Percentiles rank a stretch among this genome's conserved stretches.
Evolutionary conservation across 2,113 vertebrate species (phyloP).

Genomic region (Trinectes maculatus): DNA sequence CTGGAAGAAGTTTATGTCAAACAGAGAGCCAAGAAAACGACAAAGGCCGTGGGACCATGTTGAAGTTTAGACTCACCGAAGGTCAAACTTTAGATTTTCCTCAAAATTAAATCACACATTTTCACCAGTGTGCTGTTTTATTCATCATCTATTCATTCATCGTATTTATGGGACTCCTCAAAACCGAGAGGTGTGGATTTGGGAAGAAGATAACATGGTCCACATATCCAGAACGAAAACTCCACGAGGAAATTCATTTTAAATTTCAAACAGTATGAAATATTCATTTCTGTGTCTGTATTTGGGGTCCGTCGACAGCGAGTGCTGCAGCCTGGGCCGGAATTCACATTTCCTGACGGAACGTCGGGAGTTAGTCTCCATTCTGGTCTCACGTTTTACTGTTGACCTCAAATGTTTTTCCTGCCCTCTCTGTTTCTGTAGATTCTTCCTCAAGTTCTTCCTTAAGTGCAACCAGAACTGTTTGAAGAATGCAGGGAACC

Average conservation of each 20-base stretch:
- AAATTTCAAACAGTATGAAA: constrained; percentile 45
- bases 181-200: constrained; percentile 41
- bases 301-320: constrained; percentile 16
- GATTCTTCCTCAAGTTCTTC: constrained; percentile 99
- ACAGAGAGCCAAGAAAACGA: background rate
- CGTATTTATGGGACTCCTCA: constrained; percentile 41
- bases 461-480: constrained; percentile 99
- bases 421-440: constrained; percentile 66
- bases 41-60: background rate
- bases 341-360: constrained; percentile 16
- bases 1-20: background rate
- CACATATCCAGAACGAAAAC: constrained; percentile 29
- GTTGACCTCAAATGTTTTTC: constrained; percentile 34
- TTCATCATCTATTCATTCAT: constrained; percentile 18
- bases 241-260: constrained; percentile 43
- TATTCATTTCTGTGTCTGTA: constrained; percentile 39
- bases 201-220: constrained; percentile 12
- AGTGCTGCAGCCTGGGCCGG: constrained; percentile 3
- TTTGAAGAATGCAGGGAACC: constrained; percentile 99
- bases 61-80: constrained; percentile 18
- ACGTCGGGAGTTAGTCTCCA: background rate
- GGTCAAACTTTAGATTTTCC: constrained; percentile 32
- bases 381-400: constrained; percentile 5
- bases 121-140: constrained; percentile 5
- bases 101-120: constrained; percentile 17